phyloP scores from a whole-genome alignment of 2,797 vertebrate species.

The Tapera naevia region DNA sequence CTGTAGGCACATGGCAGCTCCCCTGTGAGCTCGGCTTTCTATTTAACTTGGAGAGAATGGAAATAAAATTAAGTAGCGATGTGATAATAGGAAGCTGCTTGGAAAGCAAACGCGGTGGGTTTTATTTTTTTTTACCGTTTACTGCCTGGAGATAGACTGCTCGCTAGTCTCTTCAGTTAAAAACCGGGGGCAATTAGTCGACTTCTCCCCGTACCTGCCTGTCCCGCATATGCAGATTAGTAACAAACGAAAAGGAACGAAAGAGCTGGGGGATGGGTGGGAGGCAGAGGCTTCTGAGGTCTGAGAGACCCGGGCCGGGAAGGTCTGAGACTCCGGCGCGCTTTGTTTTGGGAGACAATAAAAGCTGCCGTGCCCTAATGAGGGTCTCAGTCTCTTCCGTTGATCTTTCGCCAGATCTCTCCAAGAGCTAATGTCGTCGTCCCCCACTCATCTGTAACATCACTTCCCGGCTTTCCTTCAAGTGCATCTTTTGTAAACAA shows the following conservation, averaged over 20 bases:
- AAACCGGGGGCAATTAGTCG: not conserved
- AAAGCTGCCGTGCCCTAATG: slow-evolving; percentile 55
- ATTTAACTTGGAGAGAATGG: slow-evolving; percentile 85
- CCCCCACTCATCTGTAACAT: not conserved
- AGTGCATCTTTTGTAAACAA: not conserved
- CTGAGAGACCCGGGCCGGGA: not conserved
- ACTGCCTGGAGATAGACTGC: slow-evolving; percentile 50
- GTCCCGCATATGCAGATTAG: not conserved
- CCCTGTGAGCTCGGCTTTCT: slow-evolving; percentile 79
- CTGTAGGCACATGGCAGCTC: slow-evolving; percentile 79
- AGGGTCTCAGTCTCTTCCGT: slow-evolving; percentile 35
- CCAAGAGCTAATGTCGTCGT: not conserved
- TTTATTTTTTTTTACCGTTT: slow-evolving; percentile 63
- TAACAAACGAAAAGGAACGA: not conserved
- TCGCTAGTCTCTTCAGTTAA: slow-evolving; percentile 39
- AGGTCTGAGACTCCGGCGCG: slow-evolving; percentile 11
- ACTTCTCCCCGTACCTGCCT: not conserved
- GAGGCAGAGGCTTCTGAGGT: not conserved
- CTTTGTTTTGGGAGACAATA: slow-evolving; percentile 77
- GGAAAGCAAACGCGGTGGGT: slow-evolving; percentile 69
- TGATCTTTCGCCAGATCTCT: slow-evolving; percentile 66
- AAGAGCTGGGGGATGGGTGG: not conserved
- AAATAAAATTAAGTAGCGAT: slow-evolving; percentile 80
- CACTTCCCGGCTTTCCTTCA: not conserved
- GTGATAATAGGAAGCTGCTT: slow-evolving; percentile 76